Conservation (phyloP, 35 echinoderm and acorn worm genomes). For the Patiria miniata region DNA sequence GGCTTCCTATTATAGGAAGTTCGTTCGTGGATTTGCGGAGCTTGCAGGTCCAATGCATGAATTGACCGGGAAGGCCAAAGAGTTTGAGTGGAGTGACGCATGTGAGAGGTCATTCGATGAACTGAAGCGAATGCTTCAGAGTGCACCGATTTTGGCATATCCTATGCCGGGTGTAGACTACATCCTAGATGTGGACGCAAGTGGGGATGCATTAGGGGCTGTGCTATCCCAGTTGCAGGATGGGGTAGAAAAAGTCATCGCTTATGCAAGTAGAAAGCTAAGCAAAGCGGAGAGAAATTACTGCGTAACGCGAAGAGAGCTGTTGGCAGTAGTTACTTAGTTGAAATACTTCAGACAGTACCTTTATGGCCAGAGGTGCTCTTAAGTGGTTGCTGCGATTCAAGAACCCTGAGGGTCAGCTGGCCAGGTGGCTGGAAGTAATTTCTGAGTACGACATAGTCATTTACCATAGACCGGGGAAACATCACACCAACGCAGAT, state of each 20-base stretch:
- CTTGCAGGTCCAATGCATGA: constrained; percentile 28
- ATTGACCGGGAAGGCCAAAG: constrained; percentile 29
- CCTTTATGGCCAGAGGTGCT: constrained; percentile 12
- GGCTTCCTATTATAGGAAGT: constrained; percentile 31
- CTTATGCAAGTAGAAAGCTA: constrained; percentile 43
- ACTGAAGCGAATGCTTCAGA: not conserved
- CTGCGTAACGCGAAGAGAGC: constrained; percentile 36
- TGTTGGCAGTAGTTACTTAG: constrained; percentile 48
- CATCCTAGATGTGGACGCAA: constrained; percentile 71
- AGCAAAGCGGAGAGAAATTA: constrained; percentile 13
- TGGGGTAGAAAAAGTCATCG: constrained; percentile 51
- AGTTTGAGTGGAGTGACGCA: not conserved
- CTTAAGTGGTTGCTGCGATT: constrained; percentile 62
- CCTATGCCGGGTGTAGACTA: constrained; percentile 26
- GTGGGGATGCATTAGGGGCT: constrained; percentile 34
- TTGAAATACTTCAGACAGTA: constrained; percentile 47
- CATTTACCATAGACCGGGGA: constrained; percentile 41
- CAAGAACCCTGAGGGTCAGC: constrained; percentile 52
- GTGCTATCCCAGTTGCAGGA: constrained; percentile 50
- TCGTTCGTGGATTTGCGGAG: constrained; percentile 21
- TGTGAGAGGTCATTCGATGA: not conserved
- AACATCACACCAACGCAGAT: constrained; percentile 46
- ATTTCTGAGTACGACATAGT: constrained; percentile 39
- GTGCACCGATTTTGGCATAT: constrained; percentile 47
- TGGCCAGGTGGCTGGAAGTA: constrained; percentile 51